These are phyloP conservation scores for Alces alces DNA, from an alignment of 2,113 vertebrate genomes.

Conservation along the genomic window DNA sequence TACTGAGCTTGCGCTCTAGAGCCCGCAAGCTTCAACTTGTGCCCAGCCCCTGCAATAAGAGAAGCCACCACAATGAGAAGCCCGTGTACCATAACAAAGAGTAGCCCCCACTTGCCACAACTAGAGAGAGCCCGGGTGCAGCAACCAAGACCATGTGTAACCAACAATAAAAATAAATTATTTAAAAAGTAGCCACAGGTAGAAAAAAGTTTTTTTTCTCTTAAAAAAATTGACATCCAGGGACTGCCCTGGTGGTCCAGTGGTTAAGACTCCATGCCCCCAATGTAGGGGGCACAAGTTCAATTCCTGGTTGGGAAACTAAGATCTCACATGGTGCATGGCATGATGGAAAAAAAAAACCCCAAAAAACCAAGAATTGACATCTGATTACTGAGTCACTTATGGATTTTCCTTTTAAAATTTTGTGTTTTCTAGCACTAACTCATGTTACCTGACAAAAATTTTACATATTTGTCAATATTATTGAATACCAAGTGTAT, in stretches of 20 bases:
- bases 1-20: accelerated
- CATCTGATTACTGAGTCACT: background rate
- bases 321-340: background rate
- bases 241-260: background rate
- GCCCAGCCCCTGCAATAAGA: background rate
- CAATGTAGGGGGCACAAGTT: background rate
- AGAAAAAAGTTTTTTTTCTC: background rate
- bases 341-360: background rate
- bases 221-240: background rate
- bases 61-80: background rate
- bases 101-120: background rate
- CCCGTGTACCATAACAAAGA: background rate
- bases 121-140: background rate
- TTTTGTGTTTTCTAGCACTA: background rate
- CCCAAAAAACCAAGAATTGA: background rate
- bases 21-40: background rate
- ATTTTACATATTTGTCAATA: background rate
- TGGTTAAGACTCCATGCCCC: background rate
- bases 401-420: background rate
- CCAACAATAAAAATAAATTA: background rate
- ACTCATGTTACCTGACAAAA: background rate
- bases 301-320: background rate
- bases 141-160: background rate
- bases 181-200: background rate
- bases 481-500: background rate